A percentile compares a stretch with the other conserved stretches of the same genome.
phyloP scores from a whole-genome alignment of 2,888 invertebrate species.

The Amphiduros pacificus region DNA sequence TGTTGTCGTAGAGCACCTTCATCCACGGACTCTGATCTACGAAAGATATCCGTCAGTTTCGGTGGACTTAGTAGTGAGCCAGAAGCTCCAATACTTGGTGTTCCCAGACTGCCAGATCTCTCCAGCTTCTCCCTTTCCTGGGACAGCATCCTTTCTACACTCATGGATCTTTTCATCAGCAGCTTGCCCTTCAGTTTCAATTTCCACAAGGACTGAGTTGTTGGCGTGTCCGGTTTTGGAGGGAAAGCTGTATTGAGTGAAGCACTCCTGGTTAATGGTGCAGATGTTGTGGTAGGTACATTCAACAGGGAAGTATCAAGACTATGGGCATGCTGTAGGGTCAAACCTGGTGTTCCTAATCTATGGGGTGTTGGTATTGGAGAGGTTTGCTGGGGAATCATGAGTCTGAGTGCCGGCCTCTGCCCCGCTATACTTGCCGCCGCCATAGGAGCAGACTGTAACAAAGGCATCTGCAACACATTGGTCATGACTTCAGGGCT shows the following conservation, averaged over 20 bases:
- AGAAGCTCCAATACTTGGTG: background rate
- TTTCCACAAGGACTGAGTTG: constrained; percentile 17
- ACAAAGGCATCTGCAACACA: background rate
- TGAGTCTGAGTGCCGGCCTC: background rate
- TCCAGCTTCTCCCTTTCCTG: constrained; percentile 14
- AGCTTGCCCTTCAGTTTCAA: constrained; percentile 51
- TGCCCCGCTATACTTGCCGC: background rate
- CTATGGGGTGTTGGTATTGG: background rate
- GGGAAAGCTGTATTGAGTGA: background rate
- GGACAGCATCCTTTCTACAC: constrained; percentile 40
- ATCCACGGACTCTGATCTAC: background rate
- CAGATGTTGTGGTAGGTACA: background rate
- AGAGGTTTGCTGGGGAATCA: constrained; percentile 3
- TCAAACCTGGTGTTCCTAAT: background rate
- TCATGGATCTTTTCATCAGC: constrained; percentile 54
- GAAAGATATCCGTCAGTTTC: no score
- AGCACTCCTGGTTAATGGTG: background rate
- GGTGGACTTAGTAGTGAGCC: no score
- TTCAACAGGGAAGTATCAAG: background rate
- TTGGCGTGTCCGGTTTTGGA: constrained; percentile 12
- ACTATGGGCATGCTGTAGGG: background rate
- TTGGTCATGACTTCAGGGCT: no score
- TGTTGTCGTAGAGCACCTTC: background rate
- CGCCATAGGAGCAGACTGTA: background rate
- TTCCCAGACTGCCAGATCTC: background rate